Base-by-base conservation (phyloP, 2,797 vertebrate genomes). In the Eidolon dupreanum region DNA sequence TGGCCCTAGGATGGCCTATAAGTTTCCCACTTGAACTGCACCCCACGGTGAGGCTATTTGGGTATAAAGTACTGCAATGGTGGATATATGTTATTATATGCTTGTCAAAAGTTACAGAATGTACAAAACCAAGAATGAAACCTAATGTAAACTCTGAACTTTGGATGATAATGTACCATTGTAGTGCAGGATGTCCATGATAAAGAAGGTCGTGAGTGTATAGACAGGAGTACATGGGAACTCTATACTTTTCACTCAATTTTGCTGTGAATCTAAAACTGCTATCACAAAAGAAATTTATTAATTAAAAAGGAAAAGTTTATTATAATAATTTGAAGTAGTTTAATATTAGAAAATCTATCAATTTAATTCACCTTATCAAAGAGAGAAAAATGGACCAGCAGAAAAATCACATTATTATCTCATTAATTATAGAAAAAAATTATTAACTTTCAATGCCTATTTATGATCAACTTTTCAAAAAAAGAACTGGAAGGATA, bases 401-500 rank as follows among this genome's bases (percentile, higher is more conserved):
- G 4, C 11, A 66, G 63, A 46, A 77, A 61, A 75, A 26, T 57
- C 16, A 88, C 22, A 65, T 13, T 74, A 70, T 65, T 77, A 43
- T 86, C 6, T 92, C 19, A 92, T 36, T 82, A 91, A 65, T 28
- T 53, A 28, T 46, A 88, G 46, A 53, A 85, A 75, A 84, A 55
- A 49, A 63, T 28, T 75, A 41, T 43, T 65, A 74, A 86, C 65
- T 12, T 68, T 86, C 19, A 78, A 51, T 78, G 51, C 5, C 2
- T 83, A 17, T 10, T 51, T 83, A 88, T 68, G 73, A 85, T 71
- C 49, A 77, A 82, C 71, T 79, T 95, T 19, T 95, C 33, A 66
- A 53, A n/a, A 63, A 93, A 83, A 5, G 11, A 79, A 79, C 4
- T 51, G 31, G 9, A 57, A 51, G 12, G 9, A n/a, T 83, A 75